Conservation (phyloP, 2,113 vertebrate genomes). For the Poicephalus gulielmi region DNA sequence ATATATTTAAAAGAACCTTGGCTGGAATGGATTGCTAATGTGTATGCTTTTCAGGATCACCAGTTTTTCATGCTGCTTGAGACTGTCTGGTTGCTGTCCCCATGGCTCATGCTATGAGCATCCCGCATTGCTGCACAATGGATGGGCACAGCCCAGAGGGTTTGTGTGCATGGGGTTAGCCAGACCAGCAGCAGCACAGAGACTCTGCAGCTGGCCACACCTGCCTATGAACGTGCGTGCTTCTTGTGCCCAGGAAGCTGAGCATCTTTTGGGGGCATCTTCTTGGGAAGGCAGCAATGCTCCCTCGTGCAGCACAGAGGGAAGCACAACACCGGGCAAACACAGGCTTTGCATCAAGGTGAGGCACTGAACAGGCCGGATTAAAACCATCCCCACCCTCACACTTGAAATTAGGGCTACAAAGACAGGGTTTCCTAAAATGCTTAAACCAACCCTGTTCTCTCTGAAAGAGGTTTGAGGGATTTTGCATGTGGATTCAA, state of each 20-base stretch:
- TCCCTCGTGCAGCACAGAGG: background rate
- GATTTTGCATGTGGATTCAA: background rate
- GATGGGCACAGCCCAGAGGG: fast-evolving
- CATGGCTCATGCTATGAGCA: background rate
- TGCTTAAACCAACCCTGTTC: background rate
- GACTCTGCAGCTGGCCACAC: background rate
- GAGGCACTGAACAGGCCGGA: background rate
- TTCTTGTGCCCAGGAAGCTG: background rate
- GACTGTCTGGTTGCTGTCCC: background rate
- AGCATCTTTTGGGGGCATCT: fast-evolving
- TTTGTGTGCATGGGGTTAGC: fast-evolving
- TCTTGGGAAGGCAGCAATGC: fast-evolving
- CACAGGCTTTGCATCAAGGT: background rate
- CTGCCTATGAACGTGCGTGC: background rate
- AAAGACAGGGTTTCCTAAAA: background rate
- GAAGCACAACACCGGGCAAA: fast-evolving
- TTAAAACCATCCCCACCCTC: background rate
- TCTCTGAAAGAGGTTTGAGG: fast-evolving
- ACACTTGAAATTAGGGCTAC: background rate
- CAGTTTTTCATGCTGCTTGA: background rate
- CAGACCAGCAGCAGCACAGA: fast-evolving
- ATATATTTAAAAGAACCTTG: background rate
- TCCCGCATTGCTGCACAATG: fast-evolving
- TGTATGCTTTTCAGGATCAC: background rate
- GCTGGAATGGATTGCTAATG: background rate